Percentiles rank a stretch among this genome's conserved stretches.
phyloP scores from a whole-genome alignment of 2,888 invertebrate genomes.

The Sthenelais limicola region DNA sequence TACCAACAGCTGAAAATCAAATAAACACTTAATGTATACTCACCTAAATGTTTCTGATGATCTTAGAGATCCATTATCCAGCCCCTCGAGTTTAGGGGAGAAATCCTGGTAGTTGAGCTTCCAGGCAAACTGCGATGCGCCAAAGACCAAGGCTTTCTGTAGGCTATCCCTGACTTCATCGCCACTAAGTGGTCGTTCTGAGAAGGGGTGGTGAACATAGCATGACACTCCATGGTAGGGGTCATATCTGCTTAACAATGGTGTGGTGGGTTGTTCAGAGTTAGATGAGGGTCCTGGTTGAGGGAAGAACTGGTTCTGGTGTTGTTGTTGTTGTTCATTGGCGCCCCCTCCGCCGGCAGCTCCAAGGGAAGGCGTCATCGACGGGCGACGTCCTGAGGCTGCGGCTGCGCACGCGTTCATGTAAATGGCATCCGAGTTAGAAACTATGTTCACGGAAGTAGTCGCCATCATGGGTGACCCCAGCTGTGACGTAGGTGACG shows the following conservation, averaged over 20 bases:
- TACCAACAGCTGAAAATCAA: no score
- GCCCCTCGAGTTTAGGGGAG: neutral
- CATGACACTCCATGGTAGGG: conserved; percentile 37
- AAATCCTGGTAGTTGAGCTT: conserved; percentile 41
- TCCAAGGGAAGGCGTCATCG: conserved; percentile 7
- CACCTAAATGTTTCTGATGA: conserved; percentile 16
- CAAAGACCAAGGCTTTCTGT: conserved; percentile 14
- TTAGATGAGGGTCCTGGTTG: neutral
- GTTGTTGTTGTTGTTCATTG: neutral
- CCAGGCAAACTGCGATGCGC: neutral
- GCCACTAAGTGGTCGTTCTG: neutral
- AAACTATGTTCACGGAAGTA: neutral
- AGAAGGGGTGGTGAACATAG: conserved; percentile 32
- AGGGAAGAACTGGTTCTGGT: neutral
- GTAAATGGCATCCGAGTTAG: no score
- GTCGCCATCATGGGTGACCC: neutral
- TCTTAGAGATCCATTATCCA: neutral
- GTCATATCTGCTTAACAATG: conserved; percentile 36
- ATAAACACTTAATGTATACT: no score
- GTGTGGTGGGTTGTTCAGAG: conserved; percentile 2
- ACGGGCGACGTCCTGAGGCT: conserved; percentile 6
- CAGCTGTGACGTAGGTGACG: conserved; percentile 15
- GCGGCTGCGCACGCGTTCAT: neutral
- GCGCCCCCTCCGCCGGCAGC: conserved; percentile 7
- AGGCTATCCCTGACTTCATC: conserved; percentile 10